Percentiles rank a stretch among this genome's conserved stretches.
Evolutionary conservation across 1,140 invertebrate genomes (phyloP).

Genomic region (Penaeus chinensis): DNA sequence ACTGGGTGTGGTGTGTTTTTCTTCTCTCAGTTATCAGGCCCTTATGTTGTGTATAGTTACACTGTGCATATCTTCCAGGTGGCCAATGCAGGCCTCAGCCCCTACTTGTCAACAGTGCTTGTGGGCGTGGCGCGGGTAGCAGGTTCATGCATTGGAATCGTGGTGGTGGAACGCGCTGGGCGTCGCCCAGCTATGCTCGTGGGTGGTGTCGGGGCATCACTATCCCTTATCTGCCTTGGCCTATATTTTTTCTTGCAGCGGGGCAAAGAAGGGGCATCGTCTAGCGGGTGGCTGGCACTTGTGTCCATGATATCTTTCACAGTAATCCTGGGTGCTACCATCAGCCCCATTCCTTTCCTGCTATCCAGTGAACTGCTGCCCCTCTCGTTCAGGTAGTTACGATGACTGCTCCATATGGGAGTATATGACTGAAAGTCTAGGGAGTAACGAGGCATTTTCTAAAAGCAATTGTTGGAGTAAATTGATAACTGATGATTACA

Average conservation of each 20-base stretch:
- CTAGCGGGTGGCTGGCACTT: not conserved
- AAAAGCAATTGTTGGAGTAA: not conserved
- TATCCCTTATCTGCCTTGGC: not conserved
- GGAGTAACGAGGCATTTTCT: not conserved
- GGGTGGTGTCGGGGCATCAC: not conserved
- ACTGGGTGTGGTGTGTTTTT: slow-evolving; percentile 4
- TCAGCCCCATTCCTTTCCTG: slow-evolving; percentile 10
- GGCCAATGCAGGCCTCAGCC: not conserved
- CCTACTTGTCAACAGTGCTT: not conserved
- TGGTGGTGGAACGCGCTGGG: not conserved
- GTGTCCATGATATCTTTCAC: not conserved
- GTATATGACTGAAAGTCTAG: not conserved
- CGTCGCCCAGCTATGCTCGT: not conserved
- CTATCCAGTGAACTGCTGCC: not conserved
- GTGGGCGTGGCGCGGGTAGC: not conserved
- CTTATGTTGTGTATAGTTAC: slow-evolving; percentile 17
- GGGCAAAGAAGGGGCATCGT: not conserved
- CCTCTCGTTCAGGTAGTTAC: slow-evolving; percentile 6
- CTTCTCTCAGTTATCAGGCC: not conserved
- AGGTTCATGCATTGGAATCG: not conserved
- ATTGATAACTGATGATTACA: not conserved
- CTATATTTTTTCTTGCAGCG: not conserved
- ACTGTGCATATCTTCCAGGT: slow-evolving; percentile 6
- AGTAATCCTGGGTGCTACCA: not conserved
- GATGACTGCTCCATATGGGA: too few relatives aligned